Evolutionary conservation across 2,888 invertebrate species (phyloP), one percentile per base, ranked within the genome.

Genomic region (Nysson spinosus): DNA sequence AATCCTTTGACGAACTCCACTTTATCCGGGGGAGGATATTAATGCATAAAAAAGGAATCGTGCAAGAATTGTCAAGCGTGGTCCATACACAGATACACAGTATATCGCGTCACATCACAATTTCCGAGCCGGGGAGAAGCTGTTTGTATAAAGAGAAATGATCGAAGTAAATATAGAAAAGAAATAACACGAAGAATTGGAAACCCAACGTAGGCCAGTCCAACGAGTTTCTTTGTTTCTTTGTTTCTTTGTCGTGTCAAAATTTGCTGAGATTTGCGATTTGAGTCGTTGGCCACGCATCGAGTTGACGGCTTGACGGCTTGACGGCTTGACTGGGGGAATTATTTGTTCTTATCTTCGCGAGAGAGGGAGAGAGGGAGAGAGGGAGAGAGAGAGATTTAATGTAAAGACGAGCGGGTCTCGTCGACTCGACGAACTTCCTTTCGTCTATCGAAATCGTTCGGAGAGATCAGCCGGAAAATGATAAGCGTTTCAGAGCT

Each of bases 131-230:
- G 51, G 20, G 34, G 43, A 43, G 26, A 12, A 56, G 63, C 54
- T 68, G 35, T 61, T 67, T 72, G 47, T 64, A 64, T 44, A 61
- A 57, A 71, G 26, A 20, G 26, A 20, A 26, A 26, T 9, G n/a
- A 4, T 19, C 22, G 26, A 11, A 19, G 1, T 5, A 14, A 22
- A 37, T 32, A 5, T n/a, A 32, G 32, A 11, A 4, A 35, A 9
- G 28, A 16, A 20, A 5, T 22, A 17, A 19, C 14, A 16, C 3
- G 32, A 34, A 20, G 28, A 6, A 6, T 44, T 5, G 19, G 24
- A 7, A 43, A n/a, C n/a, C n/a, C n/a, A n/a, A n/a, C n/a, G n/a
- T n/a, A n/a, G n/a, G n/a, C 66, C 61, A 66, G 20, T 66, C 40
- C 54, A 39, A 24, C 24, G 16, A 39, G 4, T 11, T n/a, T 26